Percentiles rank a stretch among this genome's conserved stretches.
Conservation (phyloP, 2,797 vertebrate genomes). For the Scolopax rusticola region DNA sequence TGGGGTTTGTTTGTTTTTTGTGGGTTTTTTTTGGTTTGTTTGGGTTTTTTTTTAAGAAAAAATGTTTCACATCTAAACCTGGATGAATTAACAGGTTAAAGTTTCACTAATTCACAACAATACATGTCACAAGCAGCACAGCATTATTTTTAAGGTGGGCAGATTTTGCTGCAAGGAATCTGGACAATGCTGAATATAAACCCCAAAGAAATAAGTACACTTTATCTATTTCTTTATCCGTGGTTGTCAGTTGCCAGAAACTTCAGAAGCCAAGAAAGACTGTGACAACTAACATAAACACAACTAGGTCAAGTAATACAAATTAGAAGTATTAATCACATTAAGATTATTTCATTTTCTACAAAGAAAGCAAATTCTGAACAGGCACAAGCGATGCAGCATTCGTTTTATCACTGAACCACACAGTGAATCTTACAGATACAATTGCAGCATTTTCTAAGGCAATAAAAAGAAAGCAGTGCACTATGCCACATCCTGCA, state of each 20-base stretch:
- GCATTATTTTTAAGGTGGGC: background rate
- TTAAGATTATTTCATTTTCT: background rate
- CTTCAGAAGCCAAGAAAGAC: background rate
- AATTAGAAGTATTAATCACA: slow-evolving; percentile 32
- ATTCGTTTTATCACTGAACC: background rate
- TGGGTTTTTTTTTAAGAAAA: background rate
- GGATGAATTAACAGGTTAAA: slow-evolving; percentile 34
- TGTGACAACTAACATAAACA: background rate
- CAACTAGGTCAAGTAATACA: background rate
- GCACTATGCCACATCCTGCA: background rate
- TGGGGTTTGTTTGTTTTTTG: background rate
- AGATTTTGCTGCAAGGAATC: background rate
- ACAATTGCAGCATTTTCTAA: background rate
- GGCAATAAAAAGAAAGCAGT: background rate
- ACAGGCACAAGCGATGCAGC: slow-evolving; percentile 74
- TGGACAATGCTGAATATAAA: slow-evolving; percentile 9
- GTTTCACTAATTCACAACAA: background rate
- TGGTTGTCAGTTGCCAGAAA: background rate
- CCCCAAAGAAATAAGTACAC: background rate
- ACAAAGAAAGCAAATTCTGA: slow-evolving; percentile 55
- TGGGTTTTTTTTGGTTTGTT: background rate
- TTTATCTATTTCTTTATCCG: slow-evolving; percentile 14
- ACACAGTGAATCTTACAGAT: background rate
- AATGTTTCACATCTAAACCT: background rate
- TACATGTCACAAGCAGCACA: background rate